Conservation (phyloP, 1,140 invertebrate species). For the Pseudomyrmex concolor region DNA sequence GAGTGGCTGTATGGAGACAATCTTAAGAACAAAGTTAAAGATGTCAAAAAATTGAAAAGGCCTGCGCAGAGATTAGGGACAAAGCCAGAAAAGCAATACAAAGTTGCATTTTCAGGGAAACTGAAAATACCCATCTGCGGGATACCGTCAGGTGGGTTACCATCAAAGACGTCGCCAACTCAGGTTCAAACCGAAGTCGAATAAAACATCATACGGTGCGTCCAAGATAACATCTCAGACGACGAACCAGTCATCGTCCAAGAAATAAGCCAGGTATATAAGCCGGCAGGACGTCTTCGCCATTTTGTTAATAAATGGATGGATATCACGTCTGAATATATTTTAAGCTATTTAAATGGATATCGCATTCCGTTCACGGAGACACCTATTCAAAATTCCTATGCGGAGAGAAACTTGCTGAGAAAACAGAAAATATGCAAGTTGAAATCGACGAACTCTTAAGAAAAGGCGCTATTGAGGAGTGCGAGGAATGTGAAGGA, state of each 20-base stretch:
- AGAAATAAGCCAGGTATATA: background rate
- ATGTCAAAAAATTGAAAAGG: conserved; percentile 24
- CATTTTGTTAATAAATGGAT: background rate
- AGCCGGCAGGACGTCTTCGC: background rate
- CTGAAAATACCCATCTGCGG: conserved; percentile 21
- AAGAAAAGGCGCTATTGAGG: too few relatives aligned
- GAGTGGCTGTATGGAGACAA: conserved; percentile 12
- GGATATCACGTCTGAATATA: background rate
- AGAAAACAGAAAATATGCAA: background rate
- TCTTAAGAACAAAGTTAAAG: conserved; percentile 22
- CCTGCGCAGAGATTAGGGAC: background rate
- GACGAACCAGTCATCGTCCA: background rate
- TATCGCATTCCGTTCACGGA: background rate
- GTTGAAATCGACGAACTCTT: background rate
- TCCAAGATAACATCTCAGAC: conserved; percentile 1
- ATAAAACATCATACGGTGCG: background rate
- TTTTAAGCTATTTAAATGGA: background rate
- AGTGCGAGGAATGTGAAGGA: too few relatives aligned
- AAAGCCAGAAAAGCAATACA: background rate
- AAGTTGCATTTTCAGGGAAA: conserved; percentile 5
- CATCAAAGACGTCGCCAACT: background rate
- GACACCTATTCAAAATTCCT: background rate
- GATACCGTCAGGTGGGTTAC: background rate
- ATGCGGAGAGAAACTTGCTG: background rate
- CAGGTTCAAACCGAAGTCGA: background rate